Percentiles rank a stretch among this genome's conserved stretches.
Evolutionary conservation across 2,888 invertebrate genomes (phyloP).

Genomic region (Apamea epomidion): DNA sequence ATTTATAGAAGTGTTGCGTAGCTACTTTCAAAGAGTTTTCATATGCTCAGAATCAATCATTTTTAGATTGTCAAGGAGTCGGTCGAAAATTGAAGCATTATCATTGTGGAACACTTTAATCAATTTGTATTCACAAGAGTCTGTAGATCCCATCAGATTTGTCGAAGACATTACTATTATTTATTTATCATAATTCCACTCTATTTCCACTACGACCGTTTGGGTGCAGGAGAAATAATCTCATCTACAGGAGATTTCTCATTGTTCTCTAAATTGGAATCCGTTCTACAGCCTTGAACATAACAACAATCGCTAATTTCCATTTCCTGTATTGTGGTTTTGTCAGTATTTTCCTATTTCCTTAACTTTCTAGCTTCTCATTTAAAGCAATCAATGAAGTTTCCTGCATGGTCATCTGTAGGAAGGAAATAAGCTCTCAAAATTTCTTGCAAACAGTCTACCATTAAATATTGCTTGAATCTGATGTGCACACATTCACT

Average conservation of each 20-base stretch:
- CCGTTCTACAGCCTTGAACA: too few species aligned
- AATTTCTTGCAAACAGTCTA: background rate
- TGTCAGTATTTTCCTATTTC: background rate
- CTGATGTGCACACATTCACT: background rate
- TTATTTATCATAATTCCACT: background rate
- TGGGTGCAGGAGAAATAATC: too few species aligned
- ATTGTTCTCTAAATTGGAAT: background rate
- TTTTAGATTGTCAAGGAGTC: background rate
- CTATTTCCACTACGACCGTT: too few species aligned
- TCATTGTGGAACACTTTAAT: background rate
- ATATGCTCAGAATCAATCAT: background rate
- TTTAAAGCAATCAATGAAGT: background rate
- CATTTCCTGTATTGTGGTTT: background rate
- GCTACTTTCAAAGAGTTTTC: background rate
- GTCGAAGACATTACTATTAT: background rate
- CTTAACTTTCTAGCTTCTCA: background rate
- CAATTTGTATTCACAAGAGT: background rate
- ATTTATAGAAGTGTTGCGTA: constrained; percentile 3
- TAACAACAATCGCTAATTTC: background rate
- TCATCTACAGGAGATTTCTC: background rate
- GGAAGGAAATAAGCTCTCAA: background rate
- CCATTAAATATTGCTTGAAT: background rate
- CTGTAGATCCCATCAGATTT: background rate
- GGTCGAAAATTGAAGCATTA: background rate
- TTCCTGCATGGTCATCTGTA: background rate